Evolutionary conservation across 2,888 invertebrate genomes (phyloP).

Genomic region (Tubulanus polymorphus): DNA sequence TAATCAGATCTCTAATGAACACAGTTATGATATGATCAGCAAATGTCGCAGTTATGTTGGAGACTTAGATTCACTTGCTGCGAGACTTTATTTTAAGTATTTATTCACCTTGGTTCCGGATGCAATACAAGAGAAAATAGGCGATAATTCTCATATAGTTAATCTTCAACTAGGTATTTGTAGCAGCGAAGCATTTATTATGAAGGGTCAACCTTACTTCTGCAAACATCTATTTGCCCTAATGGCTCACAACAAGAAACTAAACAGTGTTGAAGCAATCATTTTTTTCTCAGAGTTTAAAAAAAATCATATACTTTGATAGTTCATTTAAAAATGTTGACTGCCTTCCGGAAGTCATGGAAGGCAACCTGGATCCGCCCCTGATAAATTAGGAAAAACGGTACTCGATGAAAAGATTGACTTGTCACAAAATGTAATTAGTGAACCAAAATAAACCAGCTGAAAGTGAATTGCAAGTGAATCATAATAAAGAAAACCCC

Average conservation of each 20-base stretch:
- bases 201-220: conserved; percentile 6
- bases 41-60: neutral
- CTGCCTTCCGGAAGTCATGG: too few relatives aligned
- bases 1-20: neutral
- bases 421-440: too few relatives aligned
- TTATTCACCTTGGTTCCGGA: neutral
- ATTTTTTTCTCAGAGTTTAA: neutral
- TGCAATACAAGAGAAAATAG: neutral
- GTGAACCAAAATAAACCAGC: too few relatives aligned
- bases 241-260: neutral
- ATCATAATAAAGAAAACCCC: too few relatives aligned
- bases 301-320: too few relatives aligned
- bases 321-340: too few relatives aligned
- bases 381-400: too few relatives aligned
- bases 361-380: too few relatives aligned
- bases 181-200: conserved; percentile 3
- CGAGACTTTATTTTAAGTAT: neutral
- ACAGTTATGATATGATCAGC: conserved; percentile 2
- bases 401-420: too few relatives aligned
- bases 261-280: neutral
- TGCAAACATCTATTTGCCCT: conserved; percentile 1
- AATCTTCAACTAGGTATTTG: conserved; percentile 7
- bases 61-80: neutral
- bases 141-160: neutral
- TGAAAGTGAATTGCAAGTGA: too few relatives aligned